Evolutionary conservation across 2,888 invertebrate genomes (phyloP), one percentile per base, ranked within the genome.

Genomic region (Minunthozetes semirufus): DNA sequence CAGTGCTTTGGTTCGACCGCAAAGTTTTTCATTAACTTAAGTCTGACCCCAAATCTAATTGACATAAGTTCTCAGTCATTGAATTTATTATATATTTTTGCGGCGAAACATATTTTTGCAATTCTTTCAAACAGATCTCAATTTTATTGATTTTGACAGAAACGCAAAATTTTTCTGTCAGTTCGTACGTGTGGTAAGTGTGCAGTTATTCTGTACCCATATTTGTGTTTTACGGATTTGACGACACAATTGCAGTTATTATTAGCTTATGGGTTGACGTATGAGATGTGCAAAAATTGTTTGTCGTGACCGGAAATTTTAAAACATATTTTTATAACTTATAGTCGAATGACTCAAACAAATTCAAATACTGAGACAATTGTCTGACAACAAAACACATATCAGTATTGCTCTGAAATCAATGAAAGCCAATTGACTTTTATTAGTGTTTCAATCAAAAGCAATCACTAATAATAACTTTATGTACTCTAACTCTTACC

Each of bases 111-210:
- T 59, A 15, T 25, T 22, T 25, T 59, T 15, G 27, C 29, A 59
- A 59, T 59, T 59, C 27, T 59, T 59, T 6, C 9, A 19, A 63
- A 27, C 25, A 13, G 33, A 27, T 27, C n/a, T n/a, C n/a, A 63
- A 63, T 25, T 63, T 63, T 63, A 63, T 63, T 15, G 33, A 33
- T 63, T 63, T 63, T 63, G 63, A 63, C 63, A 63, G 63, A n/a
- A 63, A 63, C 6, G 8, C 53, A 56, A 8, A n/a, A 25, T 56
- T 56, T 11, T 42, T 1, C 13, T 56, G 25, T 25, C 56, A 56
- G 22, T 25, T 56, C 25, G 53, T 25, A 56, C 56, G 56, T 56
- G 56, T 56, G 25, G 19, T 19, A 2, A 25, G 13, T 11, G 22
- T 56, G 25, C 25, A 56, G 56, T 19, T 19, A 50, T 50, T 19